A percentile compares a stretch with the other conserved stretches of the same genome.
These are phyloP conservation scores for Tipula confusa DNA, from an alignment of 2,888 invertebrate genomes.

Conservation along the genomic window DNA sequence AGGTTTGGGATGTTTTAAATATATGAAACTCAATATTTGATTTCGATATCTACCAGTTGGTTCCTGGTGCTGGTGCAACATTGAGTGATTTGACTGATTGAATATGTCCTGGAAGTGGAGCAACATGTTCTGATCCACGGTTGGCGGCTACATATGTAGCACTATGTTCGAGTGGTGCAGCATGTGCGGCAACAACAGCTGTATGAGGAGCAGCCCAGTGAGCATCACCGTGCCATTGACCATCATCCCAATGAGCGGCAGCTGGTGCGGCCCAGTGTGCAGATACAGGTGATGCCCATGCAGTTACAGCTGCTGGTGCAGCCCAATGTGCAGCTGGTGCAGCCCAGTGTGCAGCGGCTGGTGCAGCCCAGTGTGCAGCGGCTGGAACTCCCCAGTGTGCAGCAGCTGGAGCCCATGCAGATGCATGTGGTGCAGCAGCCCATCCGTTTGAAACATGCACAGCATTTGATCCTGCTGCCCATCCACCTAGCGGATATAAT, in stretches of 20 bases:
- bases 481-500: neutral
- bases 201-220: neutral
- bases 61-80: conserved; percentile 25
- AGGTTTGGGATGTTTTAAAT: neutral
- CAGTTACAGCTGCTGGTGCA: neutral
- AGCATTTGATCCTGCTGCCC: neutral
- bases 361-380: neutral
- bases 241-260: neutral
- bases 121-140: conserved; percentile 8
- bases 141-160: neutral
- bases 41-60: neutral
- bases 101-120: conserved; percentile 17
- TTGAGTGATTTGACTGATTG: neutral
- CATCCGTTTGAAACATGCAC: neutral
- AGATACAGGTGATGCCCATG: neutral
- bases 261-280: neutral
- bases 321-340: too few species aligned
- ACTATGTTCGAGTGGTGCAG: neutral
- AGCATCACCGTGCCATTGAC: neutral
- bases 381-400: neutral
- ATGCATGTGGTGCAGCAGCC: neutral
- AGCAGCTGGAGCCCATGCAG: neutral
- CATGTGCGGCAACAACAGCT: neutral
- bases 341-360: neutral
- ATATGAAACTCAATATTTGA: neutral